Conservation (phyloP, 2,888 invertebrate species). For the Brassicogethes aeneus region DNA sequence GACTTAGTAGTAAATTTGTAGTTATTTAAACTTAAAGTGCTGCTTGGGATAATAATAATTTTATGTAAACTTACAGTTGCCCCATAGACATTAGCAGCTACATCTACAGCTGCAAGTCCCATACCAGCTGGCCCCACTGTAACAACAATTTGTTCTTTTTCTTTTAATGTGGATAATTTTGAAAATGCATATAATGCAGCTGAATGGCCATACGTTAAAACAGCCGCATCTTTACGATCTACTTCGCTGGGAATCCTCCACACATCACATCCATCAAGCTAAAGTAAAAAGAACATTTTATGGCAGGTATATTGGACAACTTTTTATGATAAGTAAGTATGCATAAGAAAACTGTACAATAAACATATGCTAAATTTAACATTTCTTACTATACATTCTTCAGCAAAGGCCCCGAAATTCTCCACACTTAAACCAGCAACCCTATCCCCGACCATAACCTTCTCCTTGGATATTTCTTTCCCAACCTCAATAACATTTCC, state of each 20-base stretch:
- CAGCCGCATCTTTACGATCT: slow-evolving; percentile 47
- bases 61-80: slow-evolving; percentile 47
- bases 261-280: slow-evolving; percentile 45
- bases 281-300: background rate
- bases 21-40: too few relatives aligned
- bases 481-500: slow-evolving; percentile 53
- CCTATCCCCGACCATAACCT: slow-evolving; percentile 45
- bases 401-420: slow-evolving; percentile 50
- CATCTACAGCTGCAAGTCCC: slow-evolving; percentile 57
- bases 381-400: slow-evolving; percentile 46
- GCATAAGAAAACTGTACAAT: background rate
- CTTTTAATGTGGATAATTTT: slow-evolving; percentile 41
- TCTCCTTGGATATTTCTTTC: slow-evolving; percentile 41
- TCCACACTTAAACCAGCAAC: slow-evolving; percentile 51
- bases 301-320: background rate
- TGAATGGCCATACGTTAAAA: slow-evolving; percentile 52
- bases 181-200: slow-evolving; percentile 56
- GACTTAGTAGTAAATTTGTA: too few relatives aligned
- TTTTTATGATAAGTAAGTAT: background rate
- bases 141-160: slow-evolving; percentile 52
- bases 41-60: too few relatives aligned
- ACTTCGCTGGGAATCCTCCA: slow-evolving; percentile 49
- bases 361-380: background rate
- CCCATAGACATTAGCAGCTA: slow-evolving; percentile 58
- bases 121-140: slow-evolving; percentile 56